A percentile compares a stretch with the other conserved stretches of the same genome.
phyloP scores from a whole-genome alignment of 2,888 invertebrate species.

The Terebella lapidaria region DNA sequence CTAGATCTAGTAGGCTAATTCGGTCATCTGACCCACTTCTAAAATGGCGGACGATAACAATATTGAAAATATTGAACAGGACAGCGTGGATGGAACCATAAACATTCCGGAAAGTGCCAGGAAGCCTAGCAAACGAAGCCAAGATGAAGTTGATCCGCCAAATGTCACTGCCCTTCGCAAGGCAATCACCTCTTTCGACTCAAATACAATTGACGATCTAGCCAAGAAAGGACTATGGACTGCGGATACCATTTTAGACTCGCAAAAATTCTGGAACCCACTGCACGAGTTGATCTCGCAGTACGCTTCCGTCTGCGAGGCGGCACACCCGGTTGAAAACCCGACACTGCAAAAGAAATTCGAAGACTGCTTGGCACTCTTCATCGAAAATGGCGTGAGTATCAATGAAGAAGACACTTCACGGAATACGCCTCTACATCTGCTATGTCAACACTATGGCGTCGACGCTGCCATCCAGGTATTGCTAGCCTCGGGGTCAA shows the following conservation, averaged over 20 bases:
- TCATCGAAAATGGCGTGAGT: neutral
- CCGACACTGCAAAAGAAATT: neutral
- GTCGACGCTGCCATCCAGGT: neutral
- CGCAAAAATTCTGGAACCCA: neutral
- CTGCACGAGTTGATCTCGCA: neutral
- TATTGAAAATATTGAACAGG: no score
- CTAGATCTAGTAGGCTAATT: no score
- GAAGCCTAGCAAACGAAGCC: no score
- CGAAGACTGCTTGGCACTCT: neutral
- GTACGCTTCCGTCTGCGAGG: neutral
- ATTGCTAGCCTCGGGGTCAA: constrained; percentile 12
- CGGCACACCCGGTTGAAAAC: no score
- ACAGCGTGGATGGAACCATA: no score
- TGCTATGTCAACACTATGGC: neutral
- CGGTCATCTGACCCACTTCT: no score
- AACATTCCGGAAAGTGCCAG: no score
- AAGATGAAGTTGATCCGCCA: neutral
- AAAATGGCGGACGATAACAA: no score
- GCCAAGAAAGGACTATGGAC: neutral
- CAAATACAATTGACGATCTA: neutral
- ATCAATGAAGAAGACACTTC: neutral
- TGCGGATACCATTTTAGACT: neutral
- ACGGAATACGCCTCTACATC: neutral
- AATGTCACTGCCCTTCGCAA: neutral
- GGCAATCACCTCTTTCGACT: neutral